Conservation (phyloP, 1,140 invertebrate species). For the Drosophila auraria region DNA sequence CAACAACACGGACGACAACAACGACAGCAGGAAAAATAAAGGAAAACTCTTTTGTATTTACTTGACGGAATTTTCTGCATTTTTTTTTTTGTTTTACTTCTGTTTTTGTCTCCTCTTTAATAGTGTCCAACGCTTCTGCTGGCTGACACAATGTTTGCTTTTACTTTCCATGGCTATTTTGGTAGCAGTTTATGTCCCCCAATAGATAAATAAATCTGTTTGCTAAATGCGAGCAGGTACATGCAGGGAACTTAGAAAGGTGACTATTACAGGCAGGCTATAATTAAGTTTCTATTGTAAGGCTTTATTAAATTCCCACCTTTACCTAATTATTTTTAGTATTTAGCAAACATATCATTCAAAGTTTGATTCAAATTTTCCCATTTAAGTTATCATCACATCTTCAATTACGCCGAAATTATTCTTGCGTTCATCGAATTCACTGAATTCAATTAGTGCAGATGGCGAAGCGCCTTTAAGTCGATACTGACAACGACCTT, state of each 20-base stretch:
- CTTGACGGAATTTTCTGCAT: slow-evolving; percentile 13
- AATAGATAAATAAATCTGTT: slow-evolving; percentile 6
- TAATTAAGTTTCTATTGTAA: no score
- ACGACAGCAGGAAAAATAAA: slow-evolving; percentile 1
- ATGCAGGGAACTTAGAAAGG: neutral
- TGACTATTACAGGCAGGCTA: no score
- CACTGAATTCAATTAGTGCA: slow-evolving; percentile 18
- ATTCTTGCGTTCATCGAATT: neutral
- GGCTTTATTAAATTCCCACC: neutral
- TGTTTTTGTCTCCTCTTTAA: slow-evolving; percentile 12
- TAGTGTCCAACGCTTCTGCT: slow-evolving; percentile 8
- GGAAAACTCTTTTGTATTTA: slow-evolving; percentile 42
- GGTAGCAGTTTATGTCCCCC: slow-evolving; percentile 15
- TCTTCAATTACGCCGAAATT: slow-evolving; percentile 6
- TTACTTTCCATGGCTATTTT: slow-evolving; percentile 44
- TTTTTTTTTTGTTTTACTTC: neutral
- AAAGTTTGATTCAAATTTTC: neutral
- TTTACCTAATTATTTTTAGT: neutral
- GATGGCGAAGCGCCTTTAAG: slow-evolving; percentile 4
- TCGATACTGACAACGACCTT: slow-evolving; percentile 1
- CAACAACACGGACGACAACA: slow-evolving; percentile 7
- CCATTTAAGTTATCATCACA: neutral
- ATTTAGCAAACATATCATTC: no score
- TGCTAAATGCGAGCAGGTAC: neutral
- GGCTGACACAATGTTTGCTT: slow-evolving; percentile 32